Percentiles rank a stretch among this genome's conserved stretches.
Evolutionary conservation across 2,888 invertebrate species (phyloP).

Genomic region (Electrophaes corylata): DNA sequence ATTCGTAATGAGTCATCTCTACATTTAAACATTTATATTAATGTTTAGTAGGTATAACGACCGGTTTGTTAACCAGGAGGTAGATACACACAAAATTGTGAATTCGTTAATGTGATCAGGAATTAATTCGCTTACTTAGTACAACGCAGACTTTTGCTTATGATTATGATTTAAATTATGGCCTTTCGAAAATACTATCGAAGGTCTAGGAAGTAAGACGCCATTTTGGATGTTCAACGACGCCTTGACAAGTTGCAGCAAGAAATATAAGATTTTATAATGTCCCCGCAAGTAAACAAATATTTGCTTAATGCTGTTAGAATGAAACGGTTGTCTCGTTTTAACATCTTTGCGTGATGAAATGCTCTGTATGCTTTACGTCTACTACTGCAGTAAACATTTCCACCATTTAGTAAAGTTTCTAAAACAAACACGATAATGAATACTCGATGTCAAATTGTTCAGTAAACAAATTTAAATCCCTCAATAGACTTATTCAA

Average conservation of each 20-base stretch:
- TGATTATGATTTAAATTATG: constrained; percentile 63
- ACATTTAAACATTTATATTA: constrained; percentile 47
- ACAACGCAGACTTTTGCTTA: constrained; percentile 45
- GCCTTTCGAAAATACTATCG: constrained; percentile 55
- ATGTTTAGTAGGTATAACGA: constrained; percentile 33
- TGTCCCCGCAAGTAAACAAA: constrained; percentile 25
- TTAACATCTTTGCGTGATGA: constrained; percentile 14
- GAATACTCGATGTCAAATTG: constrained; percentile 20
- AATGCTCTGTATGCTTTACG: neutral
- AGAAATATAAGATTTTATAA: constrained; percentile 22
- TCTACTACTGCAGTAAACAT: neutral
- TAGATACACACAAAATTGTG: constrained; percentile 32
- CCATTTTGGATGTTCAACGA: constrained; percentile 10
- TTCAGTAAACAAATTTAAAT: constrained; percentile 29
- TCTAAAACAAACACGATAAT: constrained; percentile 26
- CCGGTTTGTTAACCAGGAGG: constrained; percentile 19
- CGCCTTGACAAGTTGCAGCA: constrained; percentile 16
- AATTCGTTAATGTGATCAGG: constrained; percentile 50
- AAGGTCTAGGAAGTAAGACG: constrained; percentile 45
- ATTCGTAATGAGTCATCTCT: constrained; percentile 60
- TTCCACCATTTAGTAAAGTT: constrained; percentile 13
- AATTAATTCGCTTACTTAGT: constrained; percentile 55
- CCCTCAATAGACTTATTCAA: constrained; percentile 12
- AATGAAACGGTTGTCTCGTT: constrained; percentile 19
- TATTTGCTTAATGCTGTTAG: constrained; percentile 18